Evolutionary conservation across 2,113 vertebrate species (phyloP), one percentile per base, ranked within the genome.

Genomic region (Xenopus laevis): DNA sequence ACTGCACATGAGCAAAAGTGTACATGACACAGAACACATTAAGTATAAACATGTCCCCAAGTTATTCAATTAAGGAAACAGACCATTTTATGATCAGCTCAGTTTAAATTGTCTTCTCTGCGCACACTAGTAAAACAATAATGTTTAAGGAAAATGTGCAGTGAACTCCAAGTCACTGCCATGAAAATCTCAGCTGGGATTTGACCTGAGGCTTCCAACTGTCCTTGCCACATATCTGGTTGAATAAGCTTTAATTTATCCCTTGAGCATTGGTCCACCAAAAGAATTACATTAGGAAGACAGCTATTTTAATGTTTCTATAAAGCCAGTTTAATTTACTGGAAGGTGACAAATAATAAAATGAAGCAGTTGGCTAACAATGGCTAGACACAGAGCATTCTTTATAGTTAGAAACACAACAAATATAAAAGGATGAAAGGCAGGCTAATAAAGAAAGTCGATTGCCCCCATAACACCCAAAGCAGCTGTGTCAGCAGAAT

Each of bases 21-120:
- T 68, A 75, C 33, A 68, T 75, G 72, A 75, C 72, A 75, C 72
- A 50, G 27, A 75, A 62, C 72, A 75, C 72, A 75, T 75, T 75
- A 62, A 52, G 46, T 65, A 68, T 62, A 75, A 75, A 75, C 69
- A 76, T 76, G 62, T 69, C 72, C 58, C 73, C 58, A 45, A 76
- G 73, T 76, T 76, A 69, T 76, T 76, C 73, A 69, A 76, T 76
- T 76, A 76, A 69, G 73, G 73, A 76, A 69, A 63, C 73, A 55
- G 73, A 69, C 65, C 72, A 75, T 69, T 76, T 76, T 76, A 69
- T 76, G 65, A 65, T 68, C 72, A 68, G 52, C 72, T 52, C 65
- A 11, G 46, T 75, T 68, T 61, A 75, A 52, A 75, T 75, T 75
- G 73, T 76, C 73, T 46, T 63, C 59, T 69, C 46, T 9, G 27